phyloP scores from a whole-genome alignment of 2,888 invertebrate genomes.

The Drosophila atroscutellata region DNA sequence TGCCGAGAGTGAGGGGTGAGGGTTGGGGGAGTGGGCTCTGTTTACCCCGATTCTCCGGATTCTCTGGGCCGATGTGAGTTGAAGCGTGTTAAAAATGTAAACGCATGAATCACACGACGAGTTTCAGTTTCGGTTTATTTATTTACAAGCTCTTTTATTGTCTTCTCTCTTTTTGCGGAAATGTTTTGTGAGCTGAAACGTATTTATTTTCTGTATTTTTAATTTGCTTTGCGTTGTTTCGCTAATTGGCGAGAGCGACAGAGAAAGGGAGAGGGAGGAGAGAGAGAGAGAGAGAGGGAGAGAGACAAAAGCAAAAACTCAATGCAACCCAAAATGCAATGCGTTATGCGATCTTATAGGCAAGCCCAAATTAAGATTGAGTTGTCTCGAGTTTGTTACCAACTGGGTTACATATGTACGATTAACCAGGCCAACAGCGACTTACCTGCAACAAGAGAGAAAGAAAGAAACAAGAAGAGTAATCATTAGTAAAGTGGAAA shows the following conservation, averaged over 20 bases:
- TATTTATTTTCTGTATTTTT: conserved; percentile 24
- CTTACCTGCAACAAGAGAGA: conserved; percentile 72
- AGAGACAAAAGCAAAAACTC: conserved; percentile 2
- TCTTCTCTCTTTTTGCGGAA: conserved; percentile 63
- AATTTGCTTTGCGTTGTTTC: conserved; percentile 55
- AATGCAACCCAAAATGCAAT: conserved; percentile 7
- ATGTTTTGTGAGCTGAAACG: conserved; percentile 51
- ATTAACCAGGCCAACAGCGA: conserved; percentile 49
- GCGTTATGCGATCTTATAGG: conserved; percentile 18
- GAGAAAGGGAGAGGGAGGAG: conserved; percentile 7
- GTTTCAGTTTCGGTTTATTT: conserved; percentile 52
- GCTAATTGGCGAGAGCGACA: conserved; percentile 62
- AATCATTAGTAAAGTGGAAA: conserved; percentile 62
- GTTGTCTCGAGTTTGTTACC: conserved; percentile 28
- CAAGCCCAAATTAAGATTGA: conserved; percentile 30
- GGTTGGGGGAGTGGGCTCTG: conserved; percentile 1
- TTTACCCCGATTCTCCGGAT: conserved; percentile 14
- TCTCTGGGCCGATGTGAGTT: conserved; percentile 61
- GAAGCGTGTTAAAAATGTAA: conserved; percentile 71
- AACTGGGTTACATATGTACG: conserved; percentile 25
- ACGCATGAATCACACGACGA: conserved; percentile 72
- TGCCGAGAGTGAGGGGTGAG: neutral
- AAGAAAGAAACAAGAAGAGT: conserved; percentile 30
- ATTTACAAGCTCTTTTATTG: conserved; percentile 48
- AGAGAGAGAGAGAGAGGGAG: neutral